Evolutionary conservation across 1,140 invertebrate species (phyloP).

Genomic region (Antheraea pernyi): DNA sequence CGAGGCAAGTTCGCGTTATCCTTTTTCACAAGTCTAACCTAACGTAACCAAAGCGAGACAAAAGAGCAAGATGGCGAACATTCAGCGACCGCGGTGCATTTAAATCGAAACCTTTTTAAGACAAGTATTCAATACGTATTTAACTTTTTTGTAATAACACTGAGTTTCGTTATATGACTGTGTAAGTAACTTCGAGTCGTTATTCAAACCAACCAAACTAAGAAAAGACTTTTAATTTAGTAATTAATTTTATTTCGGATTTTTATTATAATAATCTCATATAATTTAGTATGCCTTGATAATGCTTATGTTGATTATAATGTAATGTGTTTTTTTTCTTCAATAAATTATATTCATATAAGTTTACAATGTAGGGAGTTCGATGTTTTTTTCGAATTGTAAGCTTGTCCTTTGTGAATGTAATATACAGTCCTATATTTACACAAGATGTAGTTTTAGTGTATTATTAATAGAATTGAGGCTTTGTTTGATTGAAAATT

Average conservation of each 20-base stretch:
- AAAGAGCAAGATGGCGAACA: too few relatives aligned
- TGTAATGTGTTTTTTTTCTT: background rate
- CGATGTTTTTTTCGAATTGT: background rate
- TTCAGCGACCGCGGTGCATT: too few relatives aligned
- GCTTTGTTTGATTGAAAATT: constrained; percentile 7
- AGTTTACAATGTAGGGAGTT: too few relatives aligned
- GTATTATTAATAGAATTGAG: constrained; percentile 41
- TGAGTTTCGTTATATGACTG: background rate
- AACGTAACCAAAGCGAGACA: too few relatives aligned
- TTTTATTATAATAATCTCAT: background rate
- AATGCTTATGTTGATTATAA: too few relatives aligned
- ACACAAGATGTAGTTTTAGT: background rate
- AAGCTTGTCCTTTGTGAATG: background rate
- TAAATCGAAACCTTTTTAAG: too few relatives aligned
- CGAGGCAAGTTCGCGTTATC: too few relatives aligned
- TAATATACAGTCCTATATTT: background rate
- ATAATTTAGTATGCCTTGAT: too few relatives aligned
- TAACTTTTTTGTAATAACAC: too few relatives aligned
- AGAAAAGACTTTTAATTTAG: background rate
- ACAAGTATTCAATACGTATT: too few relatives aligned
- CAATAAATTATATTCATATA: background rate
- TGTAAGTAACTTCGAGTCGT: background rate
- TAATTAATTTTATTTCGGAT: background rate
- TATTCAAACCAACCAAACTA: background rate
- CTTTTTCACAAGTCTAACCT: too few relatives aligned